Base-by-base conservation (phyloP, 2,888 invertebrate genomes). In the Baronia brevicornis region DNA sequence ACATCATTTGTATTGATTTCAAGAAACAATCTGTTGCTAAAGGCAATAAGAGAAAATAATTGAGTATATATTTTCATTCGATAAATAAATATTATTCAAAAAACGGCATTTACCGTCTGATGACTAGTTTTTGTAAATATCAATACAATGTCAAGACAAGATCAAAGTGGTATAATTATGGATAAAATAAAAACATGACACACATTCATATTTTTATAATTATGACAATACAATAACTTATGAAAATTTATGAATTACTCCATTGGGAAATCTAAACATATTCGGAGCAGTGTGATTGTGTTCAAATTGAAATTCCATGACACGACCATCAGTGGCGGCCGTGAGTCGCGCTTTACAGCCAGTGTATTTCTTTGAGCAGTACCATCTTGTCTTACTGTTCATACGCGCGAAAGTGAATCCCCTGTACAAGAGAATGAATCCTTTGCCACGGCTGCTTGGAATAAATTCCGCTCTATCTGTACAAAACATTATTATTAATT, bases 261-360 rank as follows among this genome's bases (percentile, higher is more conserved):
- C n/a, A n/a, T n/a, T n/a, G n/a, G n/a, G n/a, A n/a, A n/a, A n/a
- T n/a, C n/a, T n/a, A n/a, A n/a, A n/a, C n/a, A n/a, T n/a, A n/a
- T 4, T 15, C 33, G 6, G 50, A 43, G 22, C 44, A 0, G 28
- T 46, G 41, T 32, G 55, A 33, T 52, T 46, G 18, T 64, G 63
- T 1, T 31, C 15, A 3, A 36, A 48, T 0, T 51, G 4, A 10
- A 49, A 46, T 1, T 34, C 9, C 1, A 58, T 10, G 13, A 48
- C 47, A 11, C 41, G 32, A 3, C 32, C 39, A 2, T 33, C 44
- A 3, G 41, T 41, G 1, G 50, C 51, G 10, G 54, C 25, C 12
- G 54, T 29, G 2, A 66, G 41, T n/a, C 37, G 46, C 1, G 61
- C 67, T 25, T 44, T 51, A 36, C 69, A 70, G 1, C 58, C 59